Conservation (phyloP, 2,797 vertebrate genomes). For the Pangasius larnaudii region DNA sequence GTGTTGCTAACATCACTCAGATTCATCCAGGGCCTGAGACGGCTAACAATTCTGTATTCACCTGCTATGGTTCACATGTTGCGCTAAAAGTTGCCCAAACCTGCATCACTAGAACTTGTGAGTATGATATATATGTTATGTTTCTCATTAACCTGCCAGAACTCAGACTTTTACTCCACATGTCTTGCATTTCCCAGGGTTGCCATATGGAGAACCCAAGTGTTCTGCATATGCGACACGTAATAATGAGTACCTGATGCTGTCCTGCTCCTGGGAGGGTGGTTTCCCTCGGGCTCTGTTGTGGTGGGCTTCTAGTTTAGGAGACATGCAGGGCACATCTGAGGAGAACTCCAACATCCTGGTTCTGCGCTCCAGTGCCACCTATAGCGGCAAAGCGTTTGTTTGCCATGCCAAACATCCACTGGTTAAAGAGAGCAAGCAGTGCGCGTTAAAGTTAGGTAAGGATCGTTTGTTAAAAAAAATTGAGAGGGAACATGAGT, state of each 20-base stretch:
- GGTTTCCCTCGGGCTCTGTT: slow-evolving; percentile 78
- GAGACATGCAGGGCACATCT: slow-evolving; percentile 65
- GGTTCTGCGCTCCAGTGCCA: slow-evolving; percentile 74
- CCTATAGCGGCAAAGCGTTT: slow-evolving; percentile 77
- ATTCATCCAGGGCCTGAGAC: slow-evolving; percentile 66
- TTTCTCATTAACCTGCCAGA: not conserved
- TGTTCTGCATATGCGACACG: slow-evolving; percentile 79
- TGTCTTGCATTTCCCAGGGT: slow-evolving; percentile 68
- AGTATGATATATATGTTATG: slow-evolving; percentile 64
- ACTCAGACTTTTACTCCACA: not conserved
- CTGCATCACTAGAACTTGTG: slow-evolving; percentile 80
- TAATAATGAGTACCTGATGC: slow-evolving; percentile 79
- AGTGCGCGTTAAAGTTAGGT: slow-evolving; percentile 83
- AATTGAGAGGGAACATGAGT: not conserved
- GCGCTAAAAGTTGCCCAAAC: slow-evolving; percentile 65
- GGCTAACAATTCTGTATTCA: slow-evolving; percentile 77
- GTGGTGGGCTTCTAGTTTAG: slow-evolving; percentile 77
- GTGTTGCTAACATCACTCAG: slow-evolving; percentile 73
- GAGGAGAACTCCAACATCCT: slow-evolving; percentile 74
- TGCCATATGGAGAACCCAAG: slow-evolving; percentile 74
- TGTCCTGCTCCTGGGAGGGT: slow-evolving; percentile 87
- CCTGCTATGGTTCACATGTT: slow-evolving; percentile 79
- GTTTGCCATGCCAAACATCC: slow-evolving; percentile 81
- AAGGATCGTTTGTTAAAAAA: slow-evolving; percentile 42
- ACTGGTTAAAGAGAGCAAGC: slow-evolving; percentile 65